phyloP scores from a whole-genome alignment of 2,888 invertebrate species.

The Sinotaia quadrata region DNA sequence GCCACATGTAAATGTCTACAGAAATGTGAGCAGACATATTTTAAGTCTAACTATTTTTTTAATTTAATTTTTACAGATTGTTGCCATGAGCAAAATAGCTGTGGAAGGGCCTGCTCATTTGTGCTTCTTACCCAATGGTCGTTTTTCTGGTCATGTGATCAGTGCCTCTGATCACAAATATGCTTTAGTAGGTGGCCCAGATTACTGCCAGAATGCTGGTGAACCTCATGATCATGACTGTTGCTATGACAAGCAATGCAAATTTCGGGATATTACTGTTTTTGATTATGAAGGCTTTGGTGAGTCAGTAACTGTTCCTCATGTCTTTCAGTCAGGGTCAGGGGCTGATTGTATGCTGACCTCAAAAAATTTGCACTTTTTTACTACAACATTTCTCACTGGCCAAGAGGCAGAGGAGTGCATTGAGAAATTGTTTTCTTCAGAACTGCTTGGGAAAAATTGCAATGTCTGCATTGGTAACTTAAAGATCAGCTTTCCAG shows the following conservation, averaged over 20 bases:
- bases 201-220: constrained; percentile 15
- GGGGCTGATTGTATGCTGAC: constrained; percentile 45
- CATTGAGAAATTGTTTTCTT: constrained; percentile 41
- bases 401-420: constrained; percentile 40
- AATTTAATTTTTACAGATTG: background rate
- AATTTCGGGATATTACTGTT: constrained; percentile 32
- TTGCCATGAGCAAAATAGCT: constrained; percentile 12
- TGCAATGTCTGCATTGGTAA: constrained; percentile 38
- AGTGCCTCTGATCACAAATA: background rate
- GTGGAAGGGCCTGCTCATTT: constrained; percentile 22
- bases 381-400: constrained; percentile 41
- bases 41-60: background rate
- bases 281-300: constrained; percentile 29
- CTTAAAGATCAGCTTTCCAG: constrained; percentile 30
- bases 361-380: constrained; percentile 38
- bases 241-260: constrained; percentile 33
- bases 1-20: no score
- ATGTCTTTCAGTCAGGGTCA: constrained; percentile 43
- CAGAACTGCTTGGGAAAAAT: constrained; percentile 27
- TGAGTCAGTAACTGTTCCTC: constrained; percentile 27
- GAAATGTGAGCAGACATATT: background rate
- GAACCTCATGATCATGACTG: constrained; percentile 31
- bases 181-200: constrained; percentile 12
- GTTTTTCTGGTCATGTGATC: constrained; percentile 16
- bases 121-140: constrained; percentile 25